These are phyloP conservation scores for Mirza zaza DNA, from an alignment of 2,113 vertebrate genomes.

Conservation along the genomic window DNA sequence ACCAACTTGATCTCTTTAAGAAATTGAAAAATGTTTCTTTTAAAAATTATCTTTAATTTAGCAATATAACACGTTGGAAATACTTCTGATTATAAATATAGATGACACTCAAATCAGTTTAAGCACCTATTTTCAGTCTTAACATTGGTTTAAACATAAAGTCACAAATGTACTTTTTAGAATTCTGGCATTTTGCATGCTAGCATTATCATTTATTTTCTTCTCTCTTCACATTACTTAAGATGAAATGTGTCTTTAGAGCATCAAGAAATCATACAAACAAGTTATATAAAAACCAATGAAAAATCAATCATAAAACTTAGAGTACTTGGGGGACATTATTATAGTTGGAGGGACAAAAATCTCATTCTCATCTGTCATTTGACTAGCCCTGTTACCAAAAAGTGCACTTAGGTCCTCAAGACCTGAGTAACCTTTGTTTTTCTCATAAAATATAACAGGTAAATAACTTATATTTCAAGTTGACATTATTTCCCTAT, in stretches of 20 bases:
- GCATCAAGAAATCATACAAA: conserved; percentile 40
- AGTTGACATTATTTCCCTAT: not conserved
- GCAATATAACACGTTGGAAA: not conserved
- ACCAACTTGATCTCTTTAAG: not conserved
- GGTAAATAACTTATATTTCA: not conserved
- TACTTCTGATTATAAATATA: not conserved
- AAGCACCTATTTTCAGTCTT: not conserved
- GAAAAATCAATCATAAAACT: conserved; percentile 40
- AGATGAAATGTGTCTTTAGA: conserved; percentile 23
- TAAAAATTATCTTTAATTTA: conserved; percentile 31
- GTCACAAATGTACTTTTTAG: conserved; percentile 17
- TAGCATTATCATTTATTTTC: not conserved
- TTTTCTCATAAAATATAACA: not conserved
- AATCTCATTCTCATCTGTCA: not conserved
- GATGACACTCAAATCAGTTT: not conserved
- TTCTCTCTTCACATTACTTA: conserved; percentile 15
- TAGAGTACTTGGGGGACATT: not conserved
- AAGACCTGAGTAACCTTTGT: not conserved
- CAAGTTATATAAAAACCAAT: conserved; percentile 42
- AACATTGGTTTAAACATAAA: not conserved
- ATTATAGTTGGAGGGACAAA: not conserved
- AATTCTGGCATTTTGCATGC: not conserved
- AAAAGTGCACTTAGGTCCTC: not conserved
- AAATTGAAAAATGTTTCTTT: not conserved
- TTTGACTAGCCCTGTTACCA: not conserved